phyloP scores from a whole-genome alignment of 2,113 vertebrate genomes.

The Dendropsophus ebraccatus region DNA sequence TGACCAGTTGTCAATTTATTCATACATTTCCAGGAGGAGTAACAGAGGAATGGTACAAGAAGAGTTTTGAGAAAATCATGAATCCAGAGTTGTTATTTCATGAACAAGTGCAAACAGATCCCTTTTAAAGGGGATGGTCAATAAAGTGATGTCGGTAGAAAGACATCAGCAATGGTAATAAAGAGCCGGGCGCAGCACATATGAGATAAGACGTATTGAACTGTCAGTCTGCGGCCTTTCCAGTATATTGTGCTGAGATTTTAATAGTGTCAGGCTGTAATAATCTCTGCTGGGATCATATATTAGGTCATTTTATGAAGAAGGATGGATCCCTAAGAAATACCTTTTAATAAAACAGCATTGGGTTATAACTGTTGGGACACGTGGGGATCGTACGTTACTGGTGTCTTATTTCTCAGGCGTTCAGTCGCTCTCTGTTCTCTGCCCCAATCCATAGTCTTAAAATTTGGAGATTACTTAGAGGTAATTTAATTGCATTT shows the following conservation, averaged over 20 bases:
- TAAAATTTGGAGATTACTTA: constrained; percentile 49
- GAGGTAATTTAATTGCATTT: constrained; percentile 40
- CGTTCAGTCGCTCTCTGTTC: constrained; percentile 30
- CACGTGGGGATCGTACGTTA: not conserved
- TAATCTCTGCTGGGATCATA: not conserved
- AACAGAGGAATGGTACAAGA: not conserved
- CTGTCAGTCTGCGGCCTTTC: not conserved
- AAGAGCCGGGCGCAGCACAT: not conserved
- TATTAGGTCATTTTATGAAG: not conserved
- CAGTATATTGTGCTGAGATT: not conserved
- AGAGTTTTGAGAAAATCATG: not conserved
- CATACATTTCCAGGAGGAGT: not conserved
- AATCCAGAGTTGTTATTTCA: not conserved
- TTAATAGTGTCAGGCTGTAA: not conserved
- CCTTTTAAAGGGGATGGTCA: not conserved
- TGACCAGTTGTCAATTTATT: not conserved
- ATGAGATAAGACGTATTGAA: not conserved
- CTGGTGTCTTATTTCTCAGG: not conserved
- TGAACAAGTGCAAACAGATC: not conserved
- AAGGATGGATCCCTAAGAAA: not conserved
- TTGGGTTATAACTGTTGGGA: not conserved
- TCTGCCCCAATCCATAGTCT: constrained; percentile 29
- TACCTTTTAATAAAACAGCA: constrained; percentile 1
- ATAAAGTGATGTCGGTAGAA: no score
- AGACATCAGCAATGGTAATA: not conserved